Conservation (phyloP, 1,140 invertebrate species). For the Drosophila tsacasi region DNA sequence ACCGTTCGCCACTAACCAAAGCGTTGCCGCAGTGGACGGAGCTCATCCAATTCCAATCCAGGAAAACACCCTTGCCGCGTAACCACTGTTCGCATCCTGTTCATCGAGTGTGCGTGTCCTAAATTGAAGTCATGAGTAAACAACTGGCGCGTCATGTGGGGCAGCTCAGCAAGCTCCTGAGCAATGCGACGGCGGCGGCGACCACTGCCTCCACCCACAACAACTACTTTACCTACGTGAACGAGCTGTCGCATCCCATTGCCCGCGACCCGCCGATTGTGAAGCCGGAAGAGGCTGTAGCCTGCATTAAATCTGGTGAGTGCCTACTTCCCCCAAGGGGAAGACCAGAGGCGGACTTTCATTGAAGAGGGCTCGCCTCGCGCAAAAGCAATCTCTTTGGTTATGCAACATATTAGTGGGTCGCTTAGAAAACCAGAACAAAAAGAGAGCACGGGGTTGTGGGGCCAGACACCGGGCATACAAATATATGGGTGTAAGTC, state of each 20-base stretch:
- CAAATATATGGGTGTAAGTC: conserved; percentile 46
- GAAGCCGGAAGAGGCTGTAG: conserved; percentile 86
- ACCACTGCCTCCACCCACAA: conserved; percentile 56
- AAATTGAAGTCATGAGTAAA: conserved; percentile 57
- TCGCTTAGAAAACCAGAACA: conserved; percentile 47
- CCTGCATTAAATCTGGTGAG: conserved; percentile 87
- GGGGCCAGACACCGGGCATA: conserved; percentile 29
- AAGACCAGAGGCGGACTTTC: neutral
- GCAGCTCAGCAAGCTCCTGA: conserved; percentile 54
- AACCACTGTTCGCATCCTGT: conserved; percentile 5
- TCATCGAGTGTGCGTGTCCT: conserved; percentile 11
- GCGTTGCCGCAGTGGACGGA: no score
- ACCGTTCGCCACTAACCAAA: no score
- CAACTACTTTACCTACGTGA: conserved; percentile 87
- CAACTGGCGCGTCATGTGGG: conserved; percentile 54
- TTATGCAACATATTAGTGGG: conserved; percentile 64
- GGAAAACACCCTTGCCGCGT: conserved; percentile 1
- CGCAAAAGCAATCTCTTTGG: conserved; percentile 35
- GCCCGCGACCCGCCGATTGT: conserved; percentile 86
- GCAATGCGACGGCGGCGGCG: conserved; percentile 11
- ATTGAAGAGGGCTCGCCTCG: conserved; percentile 8
- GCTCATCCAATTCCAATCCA: neutral
- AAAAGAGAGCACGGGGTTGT: conserved; percentile 25
- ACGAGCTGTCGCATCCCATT: conserved; percentile 86
- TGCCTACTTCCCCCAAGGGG: neutral